phyloP scores from a whole-genome alignment of 2,888 invertebrate species.

The Caenorhabditis wallacei region DNA sequence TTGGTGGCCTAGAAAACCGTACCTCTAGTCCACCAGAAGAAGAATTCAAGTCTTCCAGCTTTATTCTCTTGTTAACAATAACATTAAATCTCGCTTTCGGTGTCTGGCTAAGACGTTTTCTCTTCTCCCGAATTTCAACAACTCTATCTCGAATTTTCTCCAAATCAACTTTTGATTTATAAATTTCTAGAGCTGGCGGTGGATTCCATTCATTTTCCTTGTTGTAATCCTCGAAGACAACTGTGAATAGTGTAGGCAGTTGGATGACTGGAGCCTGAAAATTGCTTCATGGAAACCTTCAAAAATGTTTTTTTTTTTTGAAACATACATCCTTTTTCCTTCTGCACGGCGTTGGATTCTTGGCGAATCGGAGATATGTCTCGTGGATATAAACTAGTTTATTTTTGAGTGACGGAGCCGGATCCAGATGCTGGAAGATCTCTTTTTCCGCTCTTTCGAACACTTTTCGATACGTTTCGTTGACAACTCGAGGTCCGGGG shows the following conservation, averaged over 20 bases:
- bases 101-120: neutral
- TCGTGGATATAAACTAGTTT: slow-evolving; percentile 5
- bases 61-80: neutral
- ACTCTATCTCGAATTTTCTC: neutral
- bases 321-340: neutral
- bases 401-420: neutral
- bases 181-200: neutral
- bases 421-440: slow-evolving; percentile 15
- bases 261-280: neutral
- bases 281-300: neutral
- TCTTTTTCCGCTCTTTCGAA: neutral
- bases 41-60: neutral
- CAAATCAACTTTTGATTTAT: neutral
- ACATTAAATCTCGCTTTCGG: neutral
- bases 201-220: neutral
- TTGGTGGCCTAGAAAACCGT: neutral
- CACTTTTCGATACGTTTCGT: neutral
- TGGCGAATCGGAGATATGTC: neutral
- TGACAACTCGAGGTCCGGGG: too few species aligned
- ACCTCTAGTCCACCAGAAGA: neutral
- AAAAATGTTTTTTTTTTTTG: neutral
- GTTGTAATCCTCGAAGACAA: slow-evolving; percentile 29
- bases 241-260: neutral
- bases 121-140: neutral
- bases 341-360: neutral